These are phyloP conservation scores for Saguinus imperator DNA, from an alignment of 2,113 vertebrate species.

Conservation along the genomic window DNA sequence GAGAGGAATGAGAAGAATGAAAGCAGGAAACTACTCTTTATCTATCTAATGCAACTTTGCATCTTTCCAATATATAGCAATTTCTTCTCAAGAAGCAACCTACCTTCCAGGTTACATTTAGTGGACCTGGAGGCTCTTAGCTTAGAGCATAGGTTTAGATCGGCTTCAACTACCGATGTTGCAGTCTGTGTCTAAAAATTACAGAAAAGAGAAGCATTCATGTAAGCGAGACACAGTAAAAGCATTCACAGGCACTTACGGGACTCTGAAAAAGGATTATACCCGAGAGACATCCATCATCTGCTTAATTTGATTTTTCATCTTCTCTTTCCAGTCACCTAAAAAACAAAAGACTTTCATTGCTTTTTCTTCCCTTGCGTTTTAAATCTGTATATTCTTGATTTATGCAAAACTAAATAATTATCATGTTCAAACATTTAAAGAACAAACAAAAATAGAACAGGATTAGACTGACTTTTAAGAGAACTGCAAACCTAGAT, in stretches of 20 bases:
- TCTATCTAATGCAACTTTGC: neutral
- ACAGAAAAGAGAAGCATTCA: conserved; percentile 16
- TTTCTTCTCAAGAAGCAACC: conserved; percentile 23
- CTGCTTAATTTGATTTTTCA: conserved; percentile 92
- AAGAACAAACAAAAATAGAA: neutral
- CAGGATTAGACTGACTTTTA: neutral
- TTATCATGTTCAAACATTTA: neutral
- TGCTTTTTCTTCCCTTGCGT: conserved; percentile 33
- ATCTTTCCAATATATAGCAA: neutral
- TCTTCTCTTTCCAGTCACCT: conserved; percentile 89
- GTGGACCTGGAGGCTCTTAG: conserved; percentile 90
- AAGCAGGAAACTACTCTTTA: neutral
- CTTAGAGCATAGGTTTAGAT: conserved; percentile 90
- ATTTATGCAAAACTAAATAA: neutral
- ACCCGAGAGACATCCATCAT: conserved; percentile 98
- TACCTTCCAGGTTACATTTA: conserved; percentile 93
- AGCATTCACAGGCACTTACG: neutral
- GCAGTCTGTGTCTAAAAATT: conserved; percentile 92
- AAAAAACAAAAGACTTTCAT: conserved; percentile 65
- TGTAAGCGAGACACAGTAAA: neutral
- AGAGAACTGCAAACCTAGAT: neutral
- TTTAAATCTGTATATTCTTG: neutral
- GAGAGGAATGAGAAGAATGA: neutral
- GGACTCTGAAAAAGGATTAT: conserved; percentile 58
- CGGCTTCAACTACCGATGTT: conserved; percentile 92